Evolutionary conservation across 2,888 invertebrate genomes (phyloP), one percentile per base, ranked within the genome.

Genomic region (Agrotis segetum): DNA sequence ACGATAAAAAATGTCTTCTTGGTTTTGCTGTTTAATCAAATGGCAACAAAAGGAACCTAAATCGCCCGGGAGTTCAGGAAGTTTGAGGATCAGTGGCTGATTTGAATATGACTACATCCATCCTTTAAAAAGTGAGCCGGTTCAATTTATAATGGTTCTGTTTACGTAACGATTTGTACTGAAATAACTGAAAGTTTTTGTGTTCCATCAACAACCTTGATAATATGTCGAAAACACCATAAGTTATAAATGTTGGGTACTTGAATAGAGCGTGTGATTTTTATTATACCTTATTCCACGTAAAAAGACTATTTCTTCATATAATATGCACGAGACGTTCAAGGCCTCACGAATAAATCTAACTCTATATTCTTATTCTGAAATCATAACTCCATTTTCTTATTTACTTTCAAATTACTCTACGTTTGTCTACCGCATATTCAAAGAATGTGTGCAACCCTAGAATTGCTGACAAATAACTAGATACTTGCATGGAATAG

Each of bases 351-450:
- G 50, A 62, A 50, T 68, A 69, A 34, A 63, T 40, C 17, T 11
- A 21, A 53, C 52, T 60, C 49, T n/a, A 44, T 55, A 47, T 56
- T 70, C 63, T 55, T 55, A 47, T 56, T 70, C 63, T 55, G 56
- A 66, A 67, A 67, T 58, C 64, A 67, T 40, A 55, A 55, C 62
- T 59, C 24, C 55, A 63, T 24, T 76, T 71, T 71, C 64, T 61
- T 71, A 65, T 79, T 75, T 65, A 59, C 47, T 71, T 75, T 75
- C 40, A 52, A 60, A 78, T 76, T 55, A 75, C 64, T 34, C 46
- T 50, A 52, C 24, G 64, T 67, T 63, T 55, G 67, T 68, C 19
- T 46, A 65, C 53, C 62, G 53, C 47, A 56, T 77, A 60, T 53
- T 65, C 49, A 50, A 65, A 59, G 24, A 79, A 61, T 46, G 40